Base-by-base conservation (phyloP, 1,140 invertebrate species). In the Lineus longissimus region DNA sequence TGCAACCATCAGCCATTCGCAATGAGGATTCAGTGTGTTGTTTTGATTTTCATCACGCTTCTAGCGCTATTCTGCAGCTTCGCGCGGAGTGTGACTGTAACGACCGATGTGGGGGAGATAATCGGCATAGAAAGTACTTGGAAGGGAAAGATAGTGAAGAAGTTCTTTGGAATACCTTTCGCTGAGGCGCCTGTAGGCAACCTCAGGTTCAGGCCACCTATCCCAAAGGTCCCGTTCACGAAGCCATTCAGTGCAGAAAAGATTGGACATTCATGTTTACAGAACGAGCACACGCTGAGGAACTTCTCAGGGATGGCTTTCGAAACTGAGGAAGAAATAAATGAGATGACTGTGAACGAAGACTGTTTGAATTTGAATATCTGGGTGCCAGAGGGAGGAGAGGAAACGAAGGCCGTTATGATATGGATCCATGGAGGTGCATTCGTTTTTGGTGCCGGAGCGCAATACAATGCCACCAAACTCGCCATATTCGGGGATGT, bases 351-450 rank as follows among this genome's bases (percentile, higher is more conserved):
- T 75, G 87, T 66, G 45, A 15, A 36, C 15, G 94, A 97, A 83
- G 94, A 97, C 76, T 97, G 94, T 71, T 85, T 97, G 0, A 96
- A 95, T 75, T 84, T 97, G 31, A 97, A 97, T 74, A 86, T 97
- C 41, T 97, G 89, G 78, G 89, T 91, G 11, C 94, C 94, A 9
- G 29, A 27, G 7, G 45, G 58, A 60, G 27, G 9, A 51, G 29
- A 55, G 23, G 33, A 40, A 43, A 29, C 59, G 40, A 36, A 55
- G 55, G 23, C 67, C 11, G 65, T 69, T 6, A 64, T 73, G 55
- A 56, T 73, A 40, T 73, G 65, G 55, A 69, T 73, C n/a, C 68
- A 73, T 56, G 70, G 71, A 6, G 71, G 70, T 9, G 62, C 57
- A 13, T 73, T 70, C 60, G 40, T 27, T 43, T 59, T 36, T 2